Evolutionary conservation across 2,797 vertebrate genomes (phyloP), one percentile per base, ranked within the genome.

Genomic region (Threskiornis aethiopicus): DNA sequence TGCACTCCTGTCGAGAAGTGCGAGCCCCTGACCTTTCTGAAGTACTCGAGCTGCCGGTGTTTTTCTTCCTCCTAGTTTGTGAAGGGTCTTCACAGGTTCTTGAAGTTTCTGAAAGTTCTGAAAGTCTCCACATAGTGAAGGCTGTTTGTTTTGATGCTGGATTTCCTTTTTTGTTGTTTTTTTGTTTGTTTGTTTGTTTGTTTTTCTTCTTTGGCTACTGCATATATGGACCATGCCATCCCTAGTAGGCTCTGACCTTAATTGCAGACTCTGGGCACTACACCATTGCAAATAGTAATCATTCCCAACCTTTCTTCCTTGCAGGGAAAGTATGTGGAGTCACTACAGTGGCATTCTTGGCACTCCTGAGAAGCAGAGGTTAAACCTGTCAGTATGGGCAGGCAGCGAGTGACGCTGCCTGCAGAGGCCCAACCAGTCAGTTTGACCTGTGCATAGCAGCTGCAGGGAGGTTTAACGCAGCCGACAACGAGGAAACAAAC

Each of bases 291-390:
- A 93, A 69, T 37, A 92, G 28, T 89, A 70, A 22, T 92, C 70
- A 91, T 78, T 85, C 61, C 69, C 49, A 81, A 24, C 82, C 84
- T 96, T 94, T 95, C 61, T 78, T 95, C 82, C 72, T 94, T 84
- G 76, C 79, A 94, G 95, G 57, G 96, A 96, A 96, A 96, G 96
- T 96, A 72, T 81, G n/a, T 91, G 82, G 76, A 85, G 94, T 95
- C 89, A 91, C 62, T 95, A 1, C 49, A n/a, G 0, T 0, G 0
- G 65, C 83, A 79, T 95, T 94, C 91, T 90, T 95, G 87, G 65
- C 69, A 10, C 65, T 95, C 87, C 82, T 88, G 61, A 84, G 93
- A 25, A 66, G 91, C 87, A 93, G 95, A 91, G 65, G 87, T 94
- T 95, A 81, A 92, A 89, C 94, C 82, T 91, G 92, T 91, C 87